Evolutionary conservation across 2,113 vertebrate species (phyloP).

Genomic region (Melanotaenia duboulayi): DNA sequence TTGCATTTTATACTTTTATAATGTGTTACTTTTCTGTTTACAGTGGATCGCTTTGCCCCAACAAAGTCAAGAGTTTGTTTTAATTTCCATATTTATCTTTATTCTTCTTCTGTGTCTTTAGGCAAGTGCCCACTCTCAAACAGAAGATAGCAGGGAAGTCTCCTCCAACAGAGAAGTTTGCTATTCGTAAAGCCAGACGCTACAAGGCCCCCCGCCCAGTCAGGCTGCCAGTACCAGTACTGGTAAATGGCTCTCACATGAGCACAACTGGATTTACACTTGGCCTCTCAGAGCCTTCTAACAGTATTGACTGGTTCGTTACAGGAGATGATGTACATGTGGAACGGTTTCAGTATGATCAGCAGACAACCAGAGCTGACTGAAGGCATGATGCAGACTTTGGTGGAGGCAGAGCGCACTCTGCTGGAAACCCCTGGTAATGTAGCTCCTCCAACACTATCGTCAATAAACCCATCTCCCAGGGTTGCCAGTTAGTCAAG

Average conservation of each 20-base stretch:
- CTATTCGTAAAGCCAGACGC: constrained; percentile 85
- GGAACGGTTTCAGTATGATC: constrained; percentile 87
- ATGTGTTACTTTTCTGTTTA: no score
- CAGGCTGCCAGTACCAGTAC: constrained; percentile 81
- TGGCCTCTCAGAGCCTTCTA: neutral
- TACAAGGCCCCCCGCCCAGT: constrained; percentile 75
- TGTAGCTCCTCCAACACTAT: neutral
- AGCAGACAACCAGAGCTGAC: constrained; percentile 80
- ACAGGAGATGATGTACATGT: constrained; percentile 90
- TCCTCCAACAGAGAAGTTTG: constrained; percentile 88
- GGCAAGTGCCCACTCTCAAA: constrained; percentile 84
- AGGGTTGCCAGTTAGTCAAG: no score
- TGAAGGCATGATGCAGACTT: constrained; percentile 81
- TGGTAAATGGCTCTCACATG: constrained; percentile 71
- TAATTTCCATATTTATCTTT: neutral
- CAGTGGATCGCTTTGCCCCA: neutral
- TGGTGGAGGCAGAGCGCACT: constrained; percentile 79
- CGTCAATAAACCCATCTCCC: no score
- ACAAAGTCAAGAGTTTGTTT: no score
- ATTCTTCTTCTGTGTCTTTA: constrained; percentile 41
- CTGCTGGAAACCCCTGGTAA: constrained; percentile 80
- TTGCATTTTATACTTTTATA: no score
- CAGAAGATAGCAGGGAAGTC: constrained; percentile 89
- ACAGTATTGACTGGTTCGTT: neutral
- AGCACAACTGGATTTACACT: neutral